A percentile compares a stretch with the other conserved stretches of the same genome.
Conservation (phyloP, 1,140 invertebrate genomes). For the Anoplophora glabripennis region DNA sequence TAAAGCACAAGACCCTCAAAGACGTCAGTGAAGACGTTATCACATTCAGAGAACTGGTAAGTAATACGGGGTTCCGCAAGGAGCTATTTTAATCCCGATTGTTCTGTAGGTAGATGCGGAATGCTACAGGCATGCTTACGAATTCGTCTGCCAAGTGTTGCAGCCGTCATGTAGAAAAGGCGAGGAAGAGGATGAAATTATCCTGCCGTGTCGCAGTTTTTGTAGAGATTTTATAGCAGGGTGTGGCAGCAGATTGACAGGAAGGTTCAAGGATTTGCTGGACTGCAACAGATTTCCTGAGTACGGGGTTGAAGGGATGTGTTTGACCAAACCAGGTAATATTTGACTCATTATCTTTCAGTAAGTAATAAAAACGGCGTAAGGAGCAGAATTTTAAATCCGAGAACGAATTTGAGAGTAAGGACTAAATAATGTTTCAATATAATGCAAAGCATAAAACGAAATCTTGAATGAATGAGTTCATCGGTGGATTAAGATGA, state of each 20-base stretch:
- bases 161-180: slow-evolving; percentile 70
- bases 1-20: slow-evolving; percentile 61
- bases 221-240: slow-evolving; percentile 81
- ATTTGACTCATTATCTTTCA: neutral
- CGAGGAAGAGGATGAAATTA: slow-evolving; percentile 54
- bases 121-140: slow-evolving; percentile 79
- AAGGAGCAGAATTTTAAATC: too few relatives aligned
- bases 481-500: too few relatives aligned
- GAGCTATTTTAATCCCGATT: neutral
- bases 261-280: slow-evolving; percentile 65
- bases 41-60: slow-evolving; percentile 65
- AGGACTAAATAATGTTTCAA: too few relatives aligned
- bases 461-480: too few relatives aligned
- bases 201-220: slow-evolving; percentile 77
- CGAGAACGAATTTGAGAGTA: too few relatives aligned
- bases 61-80: slow-evolving; percentile 44
- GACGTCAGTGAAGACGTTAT: slow-evolving; percentile 76
- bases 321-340: slow-evolving; percentile 71
- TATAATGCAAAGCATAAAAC: too few relatives aligned
- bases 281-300: slow-evolving; percentile 80
- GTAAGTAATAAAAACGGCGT: neutral
- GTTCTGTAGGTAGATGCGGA: slow-evolving; percentile 68
- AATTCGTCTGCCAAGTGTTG: slow-evolving; percentile 80
- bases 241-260: slow-evolving; percentile 71
- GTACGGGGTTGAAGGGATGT: slow-evolving; percentile 68